Evolutionary conservation across 1,140 invertebrate genomes (phyloP).

Genomic region (Saccostrea echinata): DNA sequence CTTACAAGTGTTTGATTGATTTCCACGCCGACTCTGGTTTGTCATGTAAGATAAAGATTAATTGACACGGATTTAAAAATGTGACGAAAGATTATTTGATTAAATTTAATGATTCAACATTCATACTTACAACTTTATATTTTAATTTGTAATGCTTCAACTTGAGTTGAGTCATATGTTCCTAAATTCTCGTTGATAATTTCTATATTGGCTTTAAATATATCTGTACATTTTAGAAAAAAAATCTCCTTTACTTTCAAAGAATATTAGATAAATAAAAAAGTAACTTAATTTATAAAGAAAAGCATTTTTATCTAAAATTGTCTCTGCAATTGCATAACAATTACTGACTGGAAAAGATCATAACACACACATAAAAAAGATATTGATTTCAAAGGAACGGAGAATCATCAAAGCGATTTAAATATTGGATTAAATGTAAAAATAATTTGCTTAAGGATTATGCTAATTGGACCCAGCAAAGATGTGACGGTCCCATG

Average conservation of each 20-base stretch:
- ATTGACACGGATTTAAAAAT: background rate
- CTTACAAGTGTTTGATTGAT: slow-evolving; percentile 37
- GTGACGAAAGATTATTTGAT: background rate
- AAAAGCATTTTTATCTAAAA: background rate
- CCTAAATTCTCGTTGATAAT: too few relatives aligned
- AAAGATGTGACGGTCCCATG: background rate
- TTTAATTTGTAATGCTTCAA: background rate
- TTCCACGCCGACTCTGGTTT: slow-evolving; percentile 2
- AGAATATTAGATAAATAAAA: background rate
- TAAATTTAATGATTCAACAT: background rate
- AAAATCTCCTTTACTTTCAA: background rate
- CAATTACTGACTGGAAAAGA: background rate
- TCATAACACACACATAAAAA: background rate
- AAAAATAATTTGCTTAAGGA: slow-evolving; percentile 38
- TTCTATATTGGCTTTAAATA: too few relatives aligned
- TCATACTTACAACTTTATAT: background rate
- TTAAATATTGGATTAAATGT: slow-evolving; percentile 40
- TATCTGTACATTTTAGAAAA: background rate
- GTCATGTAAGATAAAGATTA: slow-evolving; percentile 26
- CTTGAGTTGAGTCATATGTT: background rate
- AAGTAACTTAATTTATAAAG: background rate
- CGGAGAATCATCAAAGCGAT: slow-evolving; percentile 6
- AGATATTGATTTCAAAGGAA: slow-evolving; percentile 26
- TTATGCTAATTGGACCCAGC: slow-evolving; percentile 31
- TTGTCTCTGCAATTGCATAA: background rate